These are phyloP conservation scores for Isoperla grammatica DNA, from an alignment of 2,888 invertebrate species.

Conservation along the genomic window DNA sequence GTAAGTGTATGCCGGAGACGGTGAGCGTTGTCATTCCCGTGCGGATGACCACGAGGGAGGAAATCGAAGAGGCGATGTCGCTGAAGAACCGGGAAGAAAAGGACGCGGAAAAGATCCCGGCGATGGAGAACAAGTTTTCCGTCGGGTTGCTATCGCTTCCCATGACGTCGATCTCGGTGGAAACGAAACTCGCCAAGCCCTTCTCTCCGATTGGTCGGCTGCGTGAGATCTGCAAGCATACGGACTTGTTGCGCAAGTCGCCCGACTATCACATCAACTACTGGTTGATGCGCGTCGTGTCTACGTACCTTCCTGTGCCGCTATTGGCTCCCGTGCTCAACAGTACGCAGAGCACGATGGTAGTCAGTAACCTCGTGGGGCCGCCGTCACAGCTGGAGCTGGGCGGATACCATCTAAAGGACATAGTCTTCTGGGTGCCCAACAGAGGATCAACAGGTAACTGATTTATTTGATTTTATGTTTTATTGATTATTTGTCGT, in stretches of 20 bases:
- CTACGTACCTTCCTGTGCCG: constrained; percentile 44
- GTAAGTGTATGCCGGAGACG: constrained; percentile 31
- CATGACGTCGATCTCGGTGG: constrained; percentile 34
- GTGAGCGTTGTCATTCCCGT: constrained; percentile 40
- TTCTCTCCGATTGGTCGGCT: constrained; percentile 35
- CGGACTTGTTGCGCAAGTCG: constrained; percentile 41
- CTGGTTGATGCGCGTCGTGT: constrained; percentile 46
- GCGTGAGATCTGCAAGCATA: constrained; percentile 40
- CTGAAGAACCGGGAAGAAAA: background rate
- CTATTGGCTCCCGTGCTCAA: constrained; percentile 43
- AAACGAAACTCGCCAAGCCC: background rate
- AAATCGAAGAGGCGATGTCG: background rate
- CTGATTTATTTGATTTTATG: constrained; percentile 14
- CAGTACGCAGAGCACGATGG: constrained; percentile 47
- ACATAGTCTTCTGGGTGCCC: constrained; percentile 51
- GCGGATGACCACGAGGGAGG: constrained; percentile 36
- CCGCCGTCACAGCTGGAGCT: constrained; percentile 44
- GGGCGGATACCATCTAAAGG: constrained; percentile 44
- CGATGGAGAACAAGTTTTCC: constrained; percentile 47
- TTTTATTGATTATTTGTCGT: too few species aligned
- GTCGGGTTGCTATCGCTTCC: constrained; percentile 48
- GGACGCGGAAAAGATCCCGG: background rate
- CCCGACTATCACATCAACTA: constrained; percentile 48
- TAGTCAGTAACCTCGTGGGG: constrained; percentile 51
- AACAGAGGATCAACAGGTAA: constrained; percentile 48